Conservation (phyloP, 2,888 invertebrate genomes). For the Aphrophora alni region DNA sequence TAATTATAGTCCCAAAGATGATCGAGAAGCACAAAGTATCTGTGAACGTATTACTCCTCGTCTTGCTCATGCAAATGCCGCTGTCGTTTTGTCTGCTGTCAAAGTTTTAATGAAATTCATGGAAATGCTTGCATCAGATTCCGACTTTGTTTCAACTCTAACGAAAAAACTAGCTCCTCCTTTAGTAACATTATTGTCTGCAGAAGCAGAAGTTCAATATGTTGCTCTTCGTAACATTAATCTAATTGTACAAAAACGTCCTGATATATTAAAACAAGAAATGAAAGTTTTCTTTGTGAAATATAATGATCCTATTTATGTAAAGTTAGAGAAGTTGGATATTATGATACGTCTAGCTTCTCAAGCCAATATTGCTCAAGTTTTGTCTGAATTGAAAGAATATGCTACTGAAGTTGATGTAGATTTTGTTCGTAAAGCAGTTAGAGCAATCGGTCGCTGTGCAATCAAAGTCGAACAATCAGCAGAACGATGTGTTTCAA, state of each 20-base stretch:
- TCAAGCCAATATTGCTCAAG: slow-evolving; percentile 97
- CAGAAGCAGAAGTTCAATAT: slow-evolving; percentile 96
- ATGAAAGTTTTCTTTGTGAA: slow-evolving; percentile 99
- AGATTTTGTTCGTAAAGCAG: slow-evolving; percentile 98
- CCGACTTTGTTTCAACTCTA: slow-evolving; percentile 91
- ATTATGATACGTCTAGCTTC: slow-evolving; percentile 99
- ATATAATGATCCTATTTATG: slow-evolving; percentile 99
- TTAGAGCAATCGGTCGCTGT: slow-evolving; percentile 97
- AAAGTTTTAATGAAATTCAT: slow-evolving; percentile 98
- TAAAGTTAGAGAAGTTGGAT: slow-evolving; percentile 97
- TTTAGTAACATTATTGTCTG: slow-evolving; percentile 93
- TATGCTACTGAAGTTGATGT: slow-evolving; percentile 80
- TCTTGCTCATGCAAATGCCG: slow-evolving; percentile 98
- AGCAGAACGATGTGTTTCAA: slow-evolving; percentile 97
- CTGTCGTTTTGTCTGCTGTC: slow-evolving; percentile 97
- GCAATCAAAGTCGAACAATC: slow-evolving; percentile 98
- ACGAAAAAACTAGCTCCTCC: slow-evolving; percentile 99
- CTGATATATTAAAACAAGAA: slow-evolving; percentile 98
- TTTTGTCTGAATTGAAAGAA: slow-evolving; percentile 96
- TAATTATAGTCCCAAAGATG: slow-evolving; percentile 96
- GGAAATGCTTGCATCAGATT: slow-evolving; percentile 93
- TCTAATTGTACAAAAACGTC: slow-evolving; percentile 97
- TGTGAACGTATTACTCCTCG: slow-evolving; percentile 97
- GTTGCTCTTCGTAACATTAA: slow-evolving; percentile 98
- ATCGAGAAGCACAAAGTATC: slow-evolving; percentile 97